Percentiles rank a stretch among this genome's conserved stretches.
phyloP scores from a whole-genome alignment of 2,797 vertebrate genomes.

The Pipistrellus pipistrellus region DNA sequence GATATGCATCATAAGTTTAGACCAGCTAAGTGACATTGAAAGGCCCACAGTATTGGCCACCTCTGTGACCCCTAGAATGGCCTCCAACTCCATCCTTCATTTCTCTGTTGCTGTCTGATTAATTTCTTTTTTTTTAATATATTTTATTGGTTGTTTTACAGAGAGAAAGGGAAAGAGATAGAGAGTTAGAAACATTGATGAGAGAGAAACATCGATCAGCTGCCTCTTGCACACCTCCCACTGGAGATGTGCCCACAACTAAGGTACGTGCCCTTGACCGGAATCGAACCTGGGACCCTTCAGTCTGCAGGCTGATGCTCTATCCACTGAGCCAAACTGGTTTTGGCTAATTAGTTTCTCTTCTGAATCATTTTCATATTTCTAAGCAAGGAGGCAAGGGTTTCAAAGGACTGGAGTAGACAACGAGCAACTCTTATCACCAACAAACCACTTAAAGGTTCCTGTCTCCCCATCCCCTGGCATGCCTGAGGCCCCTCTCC shows the following conservation, averaged over 20 bases:
- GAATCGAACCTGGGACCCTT: no score
- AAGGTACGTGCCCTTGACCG: no score
- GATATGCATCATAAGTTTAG: not conserved
- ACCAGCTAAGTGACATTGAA: not conserved
- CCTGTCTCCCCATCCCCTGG: not conserved
- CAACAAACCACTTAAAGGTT: not conserved
- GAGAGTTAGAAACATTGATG: no score
- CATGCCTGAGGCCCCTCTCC: not conserved
- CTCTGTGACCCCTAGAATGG: not conserved
- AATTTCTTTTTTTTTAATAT: not conserved
- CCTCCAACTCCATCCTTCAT: not conserved
- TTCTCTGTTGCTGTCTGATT: not conserved
- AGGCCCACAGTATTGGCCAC: accelerated
- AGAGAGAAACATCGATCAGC: no score
- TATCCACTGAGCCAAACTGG: no score
- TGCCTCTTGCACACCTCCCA: no score
- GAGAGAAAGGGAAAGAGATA: no score
- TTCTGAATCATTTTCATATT: not conserved
- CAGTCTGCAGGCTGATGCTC: no score
- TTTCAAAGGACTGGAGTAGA: not conserved
- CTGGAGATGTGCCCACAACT: no score
- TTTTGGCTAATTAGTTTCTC: not conserved
- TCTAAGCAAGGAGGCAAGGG: not conserved
- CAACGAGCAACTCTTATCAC: not conserved
- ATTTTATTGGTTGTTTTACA: no score